Evolutionary conservation across 2,888 invertebrate genomes (phyloP), one percentile per base, ranked within the genome.

Genomic region (Ornithoptera alexandrae): DNA sequence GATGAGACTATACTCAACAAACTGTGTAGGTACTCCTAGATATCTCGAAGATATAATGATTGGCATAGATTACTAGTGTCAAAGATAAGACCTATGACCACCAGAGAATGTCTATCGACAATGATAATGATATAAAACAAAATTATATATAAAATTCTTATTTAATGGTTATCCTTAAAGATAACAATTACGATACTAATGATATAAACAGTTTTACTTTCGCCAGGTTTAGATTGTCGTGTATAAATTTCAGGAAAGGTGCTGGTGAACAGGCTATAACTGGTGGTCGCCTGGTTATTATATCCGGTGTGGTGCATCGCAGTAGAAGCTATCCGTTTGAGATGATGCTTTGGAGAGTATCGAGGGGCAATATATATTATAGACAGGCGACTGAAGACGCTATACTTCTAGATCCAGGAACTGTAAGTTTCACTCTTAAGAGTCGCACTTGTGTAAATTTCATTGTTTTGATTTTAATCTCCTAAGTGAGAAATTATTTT

Each of bases 351-450:
- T 92, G 90, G 90, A 83, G 92, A 24, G 77, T 92, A 15, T 87
- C 88, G 0, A 82, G 97, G 64, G 98, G 98, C 58, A 97, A 97
- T 79, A 97, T 98, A 6, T 98, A 97, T 83, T 93, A 98, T 69
- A 94, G 96, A 46, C 96, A 96, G 80, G 95, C 97, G 0, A 94
- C 95, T 75, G 94, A 97, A 58, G 96, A 96, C 61, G 94, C 95
- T 69, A 94, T 96, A 12, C 90, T 96, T 74, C 95, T 95, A 84
- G 98, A 97, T 91, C 97, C 96, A 59, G 89, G 94, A 46, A 95
- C 96, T 69, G 97, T 97, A 92, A 93, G 93, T 80, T 39, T 10
- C 8, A 1, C 39, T 39, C 39, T 10, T 39, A 39, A 39, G 7
- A 39, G 39, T 10, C 8, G 39, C 39, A 39, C 39, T 39, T 39